Percentiles rank a stretch among this genome's conserved stretches.
Evolutionary conservation across 2,113 vertebrate genomes (phyloP).

Genomic region (Dicerorhinus sumatrensis): DNA sequence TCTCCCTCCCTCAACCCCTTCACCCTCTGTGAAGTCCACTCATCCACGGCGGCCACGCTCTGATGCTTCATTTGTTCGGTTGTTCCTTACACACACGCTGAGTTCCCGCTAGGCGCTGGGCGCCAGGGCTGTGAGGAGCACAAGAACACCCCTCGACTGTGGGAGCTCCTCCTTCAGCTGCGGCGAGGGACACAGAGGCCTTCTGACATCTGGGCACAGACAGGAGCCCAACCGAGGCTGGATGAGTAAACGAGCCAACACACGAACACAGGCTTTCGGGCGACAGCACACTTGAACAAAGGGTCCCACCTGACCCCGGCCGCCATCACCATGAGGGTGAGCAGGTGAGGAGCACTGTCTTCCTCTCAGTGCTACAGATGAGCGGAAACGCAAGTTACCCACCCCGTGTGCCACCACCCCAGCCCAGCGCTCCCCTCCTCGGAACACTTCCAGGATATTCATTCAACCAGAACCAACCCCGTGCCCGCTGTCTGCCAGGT

Average conservation of each 20-base stretch:
- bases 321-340: neutral
- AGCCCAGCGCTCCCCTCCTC: neutral
- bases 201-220: too few relatives aligned
- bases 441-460: neutral
- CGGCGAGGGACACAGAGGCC: neutral
- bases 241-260: fast-evolving
- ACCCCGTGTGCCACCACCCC: neutral
- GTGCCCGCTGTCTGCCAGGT: neutral
- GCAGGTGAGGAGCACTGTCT: neutral
- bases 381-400: neutral
- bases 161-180: neutral
- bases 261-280: fast-evolving
- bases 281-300: neutral
- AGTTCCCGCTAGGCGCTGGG: neutral
- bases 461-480: neutral
- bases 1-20: too few relatives aligned
- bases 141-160: neutral
- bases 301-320: fast-evolving
- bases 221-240: neutral
- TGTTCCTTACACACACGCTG: neutral
- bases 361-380: neutral
- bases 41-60: neutral
- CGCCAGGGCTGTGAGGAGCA: neutral
- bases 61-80: fast-evolving
- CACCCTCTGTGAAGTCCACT: neutral